Conservation (phyloP, 2,113 vertebrate species). For the Protobothrops flavoviridis region DNA sequence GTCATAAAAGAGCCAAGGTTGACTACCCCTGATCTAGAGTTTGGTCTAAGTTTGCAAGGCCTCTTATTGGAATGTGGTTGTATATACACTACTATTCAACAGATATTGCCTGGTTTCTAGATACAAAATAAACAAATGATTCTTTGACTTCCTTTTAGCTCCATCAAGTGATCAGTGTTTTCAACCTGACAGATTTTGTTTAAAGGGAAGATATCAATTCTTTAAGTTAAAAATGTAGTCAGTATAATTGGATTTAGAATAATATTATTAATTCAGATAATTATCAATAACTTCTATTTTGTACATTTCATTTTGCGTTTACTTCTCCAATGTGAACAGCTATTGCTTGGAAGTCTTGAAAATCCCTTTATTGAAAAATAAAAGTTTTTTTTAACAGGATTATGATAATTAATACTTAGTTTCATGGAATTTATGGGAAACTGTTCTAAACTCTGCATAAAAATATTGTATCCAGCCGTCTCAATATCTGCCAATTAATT, state of each 20-base stretch:
- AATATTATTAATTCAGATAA: conserved; percentile 62
- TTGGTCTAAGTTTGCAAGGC: not conserved
- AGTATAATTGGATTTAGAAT: conserved; percentile 60
- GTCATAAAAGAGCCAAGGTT: too few species aligned
- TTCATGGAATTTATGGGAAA: conserved; percentile 65
- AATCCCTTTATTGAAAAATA: conserved; percentile 60
- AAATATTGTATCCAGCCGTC: conserved; percentile 61
- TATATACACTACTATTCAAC: not conserved
- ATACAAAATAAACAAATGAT: not conserved
- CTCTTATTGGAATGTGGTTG: not conserved
- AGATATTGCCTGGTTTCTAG: not conserved
- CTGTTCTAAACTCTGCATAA: conserved; percentile 58
- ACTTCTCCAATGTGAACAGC: conserved; percentile 62
- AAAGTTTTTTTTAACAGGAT: conserved; percentile 67
- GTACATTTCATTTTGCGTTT: conserved; percentile 57
- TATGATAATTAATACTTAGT: conserved; percentile 68
- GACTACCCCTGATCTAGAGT: too few species aligned
- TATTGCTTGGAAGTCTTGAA: conserved; percentile 64
- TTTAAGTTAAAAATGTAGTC: conserved; percentile 58
- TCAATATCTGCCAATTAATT: conserved; percentile 74
- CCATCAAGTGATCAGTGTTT: not conserved
- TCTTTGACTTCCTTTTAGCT: not conserved
- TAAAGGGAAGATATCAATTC: conserved; percentile 36
- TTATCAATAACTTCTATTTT: conserved; percentile 59
- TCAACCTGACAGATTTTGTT: not conserved